These are phyloP conservation scores for Nannoperca australis DNA, from an alignment of 2,797 vertebrate species.

Conservation along the genomic window DNA sequence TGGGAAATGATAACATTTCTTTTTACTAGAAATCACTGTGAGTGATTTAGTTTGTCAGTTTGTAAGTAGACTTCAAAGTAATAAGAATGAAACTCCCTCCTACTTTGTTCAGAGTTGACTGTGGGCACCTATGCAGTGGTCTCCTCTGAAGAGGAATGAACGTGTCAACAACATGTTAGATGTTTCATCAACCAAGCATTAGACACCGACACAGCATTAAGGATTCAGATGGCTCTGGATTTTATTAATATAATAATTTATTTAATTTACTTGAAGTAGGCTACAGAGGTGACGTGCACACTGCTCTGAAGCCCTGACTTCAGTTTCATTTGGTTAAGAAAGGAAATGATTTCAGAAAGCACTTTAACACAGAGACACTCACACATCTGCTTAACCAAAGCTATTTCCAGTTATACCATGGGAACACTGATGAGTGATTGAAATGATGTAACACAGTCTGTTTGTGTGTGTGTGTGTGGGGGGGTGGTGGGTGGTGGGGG, in stretches of 20 bases:
- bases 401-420: constrained; percentile 25
- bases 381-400: constrained; percentile 25
- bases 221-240: background rate
- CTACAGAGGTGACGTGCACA: background rate
- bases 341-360: constrained; percentile 47
- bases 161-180: constrained; percentile 13
- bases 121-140: background rate
- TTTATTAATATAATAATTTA: background rate
- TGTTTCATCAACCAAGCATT: constrained; percentile 35
- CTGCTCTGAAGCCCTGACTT: background rate
- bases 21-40: background rate
- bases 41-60: background rate
- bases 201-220: background rate
- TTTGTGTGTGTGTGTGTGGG: background rate
- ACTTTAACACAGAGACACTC: constrained; percentile 23
- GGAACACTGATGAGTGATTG: constrained; percentile 10
- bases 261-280: background rate
- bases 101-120: constrained; percentile 23
- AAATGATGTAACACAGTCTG: constrained; percentile 33
- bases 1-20: background rate
- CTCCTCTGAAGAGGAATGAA: constrained; percentile 24
- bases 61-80: background rate
- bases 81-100: constrained; percentile 17
- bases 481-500: too few relatives aligned
- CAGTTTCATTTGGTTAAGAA: constrained; percentile 13